Evolutionary conservation across 2,888 invertebrate genomes (phyloP), one percentile per base, ranked within the genome.

Genomic region (Agriopis marginaria): DNA sequence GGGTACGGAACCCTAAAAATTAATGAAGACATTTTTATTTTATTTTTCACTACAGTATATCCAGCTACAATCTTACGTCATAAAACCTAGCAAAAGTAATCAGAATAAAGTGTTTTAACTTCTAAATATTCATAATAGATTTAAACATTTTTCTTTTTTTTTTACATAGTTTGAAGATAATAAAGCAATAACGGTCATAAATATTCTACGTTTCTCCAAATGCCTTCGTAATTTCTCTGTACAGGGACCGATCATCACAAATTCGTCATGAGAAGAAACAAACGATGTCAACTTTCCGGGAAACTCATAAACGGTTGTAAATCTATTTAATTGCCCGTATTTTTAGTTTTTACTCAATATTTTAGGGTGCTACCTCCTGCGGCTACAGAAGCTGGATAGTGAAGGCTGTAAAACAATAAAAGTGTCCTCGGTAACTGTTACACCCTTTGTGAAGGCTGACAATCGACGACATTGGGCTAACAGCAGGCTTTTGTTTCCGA

Each of bases 351-450:
- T 84, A 55, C 80, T 81, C 78, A 83, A 87, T 83, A 86, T 89
- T 89, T 89, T 86, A 86, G 89, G 91, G 82, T 86, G 87, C 88
- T 89, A 82, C 92, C 93, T 92, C 92, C 93, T 91, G 90, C 86
- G 87, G 90, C 87, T 88, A 84, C 92, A 82, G 92, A 86, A 92
- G 92, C 92, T 78, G 70, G 32, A 86, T 81, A 74, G 56, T 56
- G 60, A 56, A 60, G 64, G 76, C 66, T 77, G 88, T 93, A 92
- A 93, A 93, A 92, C 91, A 93, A 93, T 93, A 91, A 92, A 92
- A 86, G 73, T 81, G 80, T 83, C 85, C 86, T 87, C 86, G 84
- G 87, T 83, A 89, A 89, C 90, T 88, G 89, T 91, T 90, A 90
- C 78, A 78, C 79, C 79, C 82, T 85, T 91, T 91, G 88, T 89